Evolutionary conservation across 2,113 vertebrate genomes (phyloP).

Genomic region (Nymphicus hollandicus): DNA sequence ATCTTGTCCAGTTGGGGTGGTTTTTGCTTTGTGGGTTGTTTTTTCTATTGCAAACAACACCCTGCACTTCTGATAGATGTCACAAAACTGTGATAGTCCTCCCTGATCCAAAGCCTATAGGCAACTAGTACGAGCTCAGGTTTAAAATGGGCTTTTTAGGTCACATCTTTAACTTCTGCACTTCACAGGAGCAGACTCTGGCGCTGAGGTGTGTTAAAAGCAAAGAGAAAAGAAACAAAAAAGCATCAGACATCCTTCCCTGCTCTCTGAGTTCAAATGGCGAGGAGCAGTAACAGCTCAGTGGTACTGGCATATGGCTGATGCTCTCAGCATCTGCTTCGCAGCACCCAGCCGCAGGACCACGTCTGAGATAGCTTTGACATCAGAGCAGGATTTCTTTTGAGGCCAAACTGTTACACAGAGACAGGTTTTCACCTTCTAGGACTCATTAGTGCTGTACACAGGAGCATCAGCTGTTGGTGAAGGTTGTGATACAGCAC

Average conservation of each 20-base stretch:
- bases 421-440: not conserved
- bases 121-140: not conserved
- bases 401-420: not conserved
- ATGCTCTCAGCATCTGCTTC: not conserved
- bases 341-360: not conserved
- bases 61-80: not conserved
- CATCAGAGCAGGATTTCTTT: not conserved
- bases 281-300: not conserved
- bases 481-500: not conserved
- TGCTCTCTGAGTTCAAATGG: not conserved
- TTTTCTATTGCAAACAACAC: not conserved
- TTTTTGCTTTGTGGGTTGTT: not conserved
- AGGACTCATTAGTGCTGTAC: not conserved
- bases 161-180: not conserved
- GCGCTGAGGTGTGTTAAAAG: not conserved
- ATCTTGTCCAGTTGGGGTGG: not conserved
- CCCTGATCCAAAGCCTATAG: not conserved
- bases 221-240: not conserved
- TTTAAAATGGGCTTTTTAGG: not conserved
- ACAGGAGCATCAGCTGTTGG: fast-evolving
- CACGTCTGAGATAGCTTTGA: not conserved
- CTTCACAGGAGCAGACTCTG: not conserved
- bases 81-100: not conserved
- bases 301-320: fast-evolving
- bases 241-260: not conserved